Conservation (phyloP, 2,113 vertebrate genomes). For the Tamias sibiricus region DNA sequence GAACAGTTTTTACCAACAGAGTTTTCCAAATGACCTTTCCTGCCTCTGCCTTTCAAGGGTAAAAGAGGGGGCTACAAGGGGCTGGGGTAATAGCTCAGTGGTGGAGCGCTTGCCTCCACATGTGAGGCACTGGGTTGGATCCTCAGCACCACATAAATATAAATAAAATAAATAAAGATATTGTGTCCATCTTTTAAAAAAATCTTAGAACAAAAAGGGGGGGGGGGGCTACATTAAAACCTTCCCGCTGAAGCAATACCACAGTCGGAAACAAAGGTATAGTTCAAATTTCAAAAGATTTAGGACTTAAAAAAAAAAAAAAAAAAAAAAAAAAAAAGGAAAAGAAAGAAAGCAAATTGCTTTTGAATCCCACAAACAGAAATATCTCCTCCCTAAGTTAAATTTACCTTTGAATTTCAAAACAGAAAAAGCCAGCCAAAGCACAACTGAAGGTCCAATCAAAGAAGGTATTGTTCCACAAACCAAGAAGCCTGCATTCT, state of each 20-base stretch:
- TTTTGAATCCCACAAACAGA: constrained; percentile 70
- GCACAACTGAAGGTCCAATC: constrained; percentile 53
- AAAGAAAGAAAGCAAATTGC: constrained; percentile 51
- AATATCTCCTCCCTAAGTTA: constrained; percentile 63
- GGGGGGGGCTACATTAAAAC: neutral
- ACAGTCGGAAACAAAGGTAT: constrained; percentile 58
- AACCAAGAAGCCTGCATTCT: constrained; percentile 63
- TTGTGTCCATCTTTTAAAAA: too few relatives aligned
- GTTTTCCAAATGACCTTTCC: neutral
- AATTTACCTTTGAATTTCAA: constrained; percentile 81
- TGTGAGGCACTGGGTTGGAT: too few relatives aligned
- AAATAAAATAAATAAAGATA: too few relatives aligned
- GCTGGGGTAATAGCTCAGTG: too few relatives aligned
- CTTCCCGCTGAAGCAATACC: constrained; percentile 45
- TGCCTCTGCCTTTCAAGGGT: neutral
- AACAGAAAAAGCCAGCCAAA: constrained; percentile 67
- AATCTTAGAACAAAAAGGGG: too few relatives aligned
- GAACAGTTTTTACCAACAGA: neutral
- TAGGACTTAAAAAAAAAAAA: neutral
- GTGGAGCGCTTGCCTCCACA: too few relatives aligned
- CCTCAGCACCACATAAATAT: too few relatives aligned
- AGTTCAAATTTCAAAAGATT: constrained; percentile 75
- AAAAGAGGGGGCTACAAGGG: too few relatives aligned
- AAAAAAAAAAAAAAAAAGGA: too few relatives aligned
- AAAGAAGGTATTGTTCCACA: constrained; percentile 77